These are phyloP conservation scores for Ailuropoda melanoleuca DNA, from an alignment of 2,113 vertebrate genomes.

Conservation along the genomic window DNA sequence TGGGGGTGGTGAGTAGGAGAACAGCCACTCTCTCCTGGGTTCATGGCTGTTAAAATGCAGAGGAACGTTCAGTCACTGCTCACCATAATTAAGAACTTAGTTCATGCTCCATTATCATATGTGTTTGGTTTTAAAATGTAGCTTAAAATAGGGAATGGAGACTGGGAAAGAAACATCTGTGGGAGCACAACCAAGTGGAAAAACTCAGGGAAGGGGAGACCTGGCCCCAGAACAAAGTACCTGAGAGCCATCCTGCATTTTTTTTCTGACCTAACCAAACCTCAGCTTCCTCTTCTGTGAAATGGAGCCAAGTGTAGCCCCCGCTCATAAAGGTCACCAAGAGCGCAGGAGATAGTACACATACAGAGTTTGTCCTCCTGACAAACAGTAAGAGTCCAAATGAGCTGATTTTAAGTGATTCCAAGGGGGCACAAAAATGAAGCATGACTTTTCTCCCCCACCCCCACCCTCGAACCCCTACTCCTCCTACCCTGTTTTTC, in stretches of 20 bases:
- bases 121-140: not conserved
- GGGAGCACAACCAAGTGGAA: not conserved
- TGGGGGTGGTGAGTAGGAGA: too few species aligned
- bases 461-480: rapidly evolving
- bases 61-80: not conserved
- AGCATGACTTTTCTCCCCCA: not conserved
- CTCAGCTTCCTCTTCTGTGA: constrained; percentile 15
- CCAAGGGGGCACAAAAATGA: not conserved
- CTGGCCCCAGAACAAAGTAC: too few species aligned
- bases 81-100: not conserved
- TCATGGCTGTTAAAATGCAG: not conserved
- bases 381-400: not conserved
- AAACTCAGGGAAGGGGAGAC: not conserved
- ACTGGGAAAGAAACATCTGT: not conserved
- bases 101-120: not conserved
- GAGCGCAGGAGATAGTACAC: not conserved
- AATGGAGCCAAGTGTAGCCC: not conserved
- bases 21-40: not conserved
- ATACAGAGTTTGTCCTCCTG: not conserved
- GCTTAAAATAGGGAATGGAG: not conserved
- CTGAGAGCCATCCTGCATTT: not conserved
- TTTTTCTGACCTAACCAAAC: not conserved
- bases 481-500: not conserved
- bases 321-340: not conserved
- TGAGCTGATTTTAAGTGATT: not conserved